phyloP scores from a whole-genome alignment of 1,140 invertebrate genomes.

The Neuroterus valhalla region DNA sequence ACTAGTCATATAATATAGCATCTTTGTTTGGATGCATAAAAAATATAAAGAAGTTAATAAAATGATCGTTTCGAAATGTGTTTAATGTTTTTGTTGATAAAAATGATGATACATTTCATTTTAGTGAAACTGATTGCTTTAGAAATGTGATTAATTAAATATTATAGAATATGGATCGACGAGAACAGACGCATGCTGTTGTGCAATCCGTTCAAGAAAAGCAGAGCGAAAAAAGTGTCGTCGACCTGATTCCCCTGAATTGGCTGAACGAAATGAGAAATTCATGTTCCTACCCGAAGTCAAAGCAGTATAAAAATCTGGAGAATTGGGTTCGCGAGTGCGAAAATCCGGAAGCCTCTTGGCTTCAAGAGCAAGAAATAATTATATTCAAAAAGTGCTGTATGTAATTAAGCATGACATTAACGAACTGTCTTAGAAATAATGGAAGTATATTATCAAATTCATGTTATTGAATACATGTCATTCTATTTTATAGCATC shows the following conservation, averaged over 20 bases:
- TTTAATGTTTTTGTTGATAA: no score
- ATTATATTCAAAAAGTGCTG: background rate
- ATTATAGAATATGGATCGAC: background rate
- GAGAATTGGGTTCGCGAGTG: background rate
- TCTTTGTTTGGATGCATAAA: no score
- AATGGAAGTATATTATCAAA: no score
- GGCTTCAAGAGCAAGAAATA: background rate
- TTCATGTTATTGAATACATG: background rate
- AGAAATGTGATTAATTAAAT: background rate
- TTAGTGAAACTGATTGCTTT: no score
- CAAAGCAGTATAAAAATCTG: background rate
- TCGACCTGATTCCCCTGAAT: background rate
- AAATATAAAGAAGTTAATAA: no score
- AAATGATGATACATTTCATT: no score
- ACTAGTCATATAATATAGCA: no score
- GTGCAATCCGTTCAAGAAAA: background rate
- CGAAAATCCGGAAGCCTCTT: background rate
- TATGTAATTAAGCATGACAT: background rate
- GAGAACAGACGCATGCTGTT: background rate
- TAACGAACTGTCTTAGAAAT: background rate
- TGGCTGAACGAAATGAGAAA: background rate
- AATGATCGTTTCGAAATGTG: no score
- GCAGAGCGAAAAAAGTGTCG: background rate
- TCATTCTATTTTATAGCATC: background rate
- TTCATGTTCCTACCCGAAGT: background rate